Base-by-base conservation (phyloP, 2,888 invertebrate genomes). In the Leucophora obtusa region DNA sequence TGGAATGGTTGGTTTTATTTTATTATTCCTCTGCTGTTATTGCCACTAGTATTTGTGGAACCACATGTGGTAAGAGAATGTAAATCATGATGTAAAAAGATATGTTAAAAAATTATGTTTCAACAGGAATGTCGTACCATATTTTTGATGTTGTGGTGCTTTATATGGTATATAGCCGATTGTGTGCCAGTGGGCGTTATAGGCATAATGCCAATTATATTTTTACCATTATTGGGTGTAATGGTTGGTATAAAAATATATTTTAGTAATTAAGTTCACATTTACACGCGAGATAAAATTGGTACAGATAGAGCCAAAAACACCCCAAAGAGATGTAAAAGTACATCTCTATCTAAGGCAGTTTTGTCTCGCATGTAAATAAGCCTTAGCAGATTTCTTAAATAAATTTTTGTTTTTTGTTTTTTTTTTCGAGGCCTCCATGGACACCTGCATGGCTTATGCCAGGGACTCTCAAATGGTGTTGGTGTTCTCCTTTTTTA, bases 1-100 rank as follows among this genome's bases (percentile, higher is more conserved):
- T 75, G 75, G 71, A 75, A 72, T 62, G 79, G 75, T 5, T 62
- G 54, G 7, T 80, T 75, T 35, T 71, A 58, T 17, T 3, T 80
- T 0, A 0, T 68, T 5, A 43, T 62, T 0, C 66, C 71, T 0
- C 28, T 80, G 5, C 0, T 28, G 0, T 18, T 80, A 11, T n/a
- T 80, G 15, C 75, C 79, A 0, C 14, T 80, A 38, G 3, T 72
- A 10, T 75, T 80, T 62, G 1, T 71, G 2, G 8, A 75, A 15
- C 75, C 79, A 8, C 33, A 4, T 50, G 3, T 66, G 74, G 74
- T 75, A 71, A n/a, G 72, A 1, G 9, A 6, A 11, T 17, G 2
- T 18, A 8, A 21, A n/a, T n/a, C n/a, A n/a, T n/a, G n/a, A 4
- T 15, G 1, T 24, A 14, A 21, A 3, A 11, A 6, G 10, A 38